Conservation (phyloP, 2,113 vertebrate genomes). For the Prunella himalayana region DNA sequence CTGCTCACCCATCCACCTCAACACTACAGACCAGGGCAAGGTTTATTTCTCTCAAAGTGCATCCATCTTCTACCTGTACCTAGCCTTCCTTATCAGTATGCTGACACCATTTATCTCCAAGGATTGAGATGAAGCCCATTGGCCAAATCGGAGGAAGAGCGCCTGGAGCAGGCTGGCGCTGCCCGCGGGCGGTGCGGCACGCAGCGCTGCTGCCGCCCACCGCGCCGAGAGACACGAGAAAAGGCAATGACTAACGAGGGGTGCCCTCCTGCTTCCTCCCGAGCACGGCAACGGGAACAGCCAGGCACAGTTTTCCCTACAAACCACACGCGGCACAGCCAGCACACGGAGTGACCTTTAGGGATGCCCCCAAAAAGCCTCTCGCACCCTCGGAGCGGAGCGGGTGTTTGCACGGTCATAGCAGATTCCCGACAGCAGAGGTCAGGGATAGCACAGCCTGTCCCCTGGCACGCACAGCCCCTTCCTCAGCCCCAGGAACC, state of each 20-base stretch:
- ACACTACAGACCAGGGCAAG: accelerated
- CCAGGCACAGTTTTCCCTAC: not conserved
- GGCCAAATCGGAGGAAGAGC: not conserved
- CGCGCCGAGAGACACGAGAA: not conserved
- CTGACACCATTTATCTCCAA: accelerated
- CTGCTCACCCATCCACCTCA: not conserved
- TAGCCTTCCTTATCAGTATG: not conserved
- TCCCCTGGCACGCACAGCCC: not conserved
- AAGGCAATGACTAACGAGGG: not conserved
- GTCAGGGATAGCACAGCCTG: not conserved
- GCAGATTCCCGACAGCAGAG: not conserved
- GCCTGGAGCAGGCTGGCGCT: not conserved
- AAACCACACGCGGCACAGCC: not conserved
- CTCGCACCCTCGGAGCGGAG: not conserved
- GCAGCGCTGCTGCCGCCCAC: not conserved
- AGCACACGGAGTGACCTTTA: not conserved
- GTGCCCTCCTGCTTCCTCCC: not conserved
- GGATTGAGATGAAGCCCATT: accelerated
- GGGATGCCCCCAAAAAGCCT: not conserved
- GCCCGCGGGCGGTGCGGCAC: not conserved
- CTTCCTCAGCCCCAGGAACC: not conserved
- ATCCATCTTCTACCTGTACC: not conserved
- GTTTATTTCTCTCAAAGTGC: accelerated
- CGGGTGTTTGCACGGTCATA: not conserved
- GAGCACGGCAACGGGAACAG: not conserved